Evolutionary conservation across 2,113 vertebrate genomes (phyloP).

Genomic region (Notarius quadriscutis): DNA sequence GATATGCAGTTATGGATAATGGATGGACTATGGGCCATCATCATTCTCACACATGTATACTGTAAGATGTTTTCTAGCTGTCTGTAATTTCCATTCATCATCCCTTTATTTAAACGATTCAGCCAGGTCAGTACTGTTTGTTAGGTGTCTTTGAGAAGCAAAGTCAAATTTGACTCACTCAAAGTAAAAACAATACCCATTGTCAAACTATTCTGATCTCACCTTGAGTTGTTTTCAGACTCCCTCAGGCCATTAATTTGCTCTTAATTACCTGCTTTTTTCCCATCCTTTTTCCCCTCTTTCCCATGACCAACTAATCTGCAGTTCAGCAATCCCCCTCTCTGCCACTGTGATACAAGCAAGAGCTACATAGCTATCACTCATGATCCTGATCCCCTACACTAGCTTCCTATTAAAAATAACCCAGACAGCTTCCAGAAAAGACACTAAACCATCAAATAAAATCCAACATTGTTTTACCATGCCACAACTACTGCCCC

Average conservation of each 20-base stretch:
- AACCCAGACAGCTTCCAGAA: constrained; percentile 50
- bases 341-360: constrained; percentile 28
- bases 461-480: constrained; percentile 31
- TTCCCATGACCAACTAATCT: constrained; percentile 47
- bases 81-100: not conserved
- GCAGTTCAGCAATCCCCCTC: constrained; percentile 27
- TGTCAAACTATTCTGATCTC: constrained; percentile 52
- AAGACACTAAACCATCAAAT: constrained; percentile 43
- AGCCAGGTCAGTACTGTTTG: not conserved
- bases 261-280: constrained; percentile 29
- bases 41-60: not conserved
- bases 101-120: not conserved
- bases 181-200: constrained; percentile 46
- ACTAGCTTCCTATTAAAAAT: constrained; percentile 54
- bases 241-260: constrained; percentile 31
- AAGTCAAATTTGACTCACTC: constrained; percentile 40
- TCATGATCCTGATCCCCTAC: constrained; percentile 45
- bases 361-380: constrained; percentile 47
- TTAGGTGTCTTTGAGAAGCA: constrained; percentile 18
- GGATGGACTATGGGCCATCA: not conserved
- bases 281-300: not conserved
- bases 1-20: no score
- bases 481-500: not conserved
- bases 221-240: constrained; percentile 52
- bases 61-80: not conserved